Percentiles rank a stretch among this genome's conserved stretches.
Evolutionary conservation across 2,113 vertebrate species (phyloP).

Genomic region (Talpa occidentalis): DNA sequence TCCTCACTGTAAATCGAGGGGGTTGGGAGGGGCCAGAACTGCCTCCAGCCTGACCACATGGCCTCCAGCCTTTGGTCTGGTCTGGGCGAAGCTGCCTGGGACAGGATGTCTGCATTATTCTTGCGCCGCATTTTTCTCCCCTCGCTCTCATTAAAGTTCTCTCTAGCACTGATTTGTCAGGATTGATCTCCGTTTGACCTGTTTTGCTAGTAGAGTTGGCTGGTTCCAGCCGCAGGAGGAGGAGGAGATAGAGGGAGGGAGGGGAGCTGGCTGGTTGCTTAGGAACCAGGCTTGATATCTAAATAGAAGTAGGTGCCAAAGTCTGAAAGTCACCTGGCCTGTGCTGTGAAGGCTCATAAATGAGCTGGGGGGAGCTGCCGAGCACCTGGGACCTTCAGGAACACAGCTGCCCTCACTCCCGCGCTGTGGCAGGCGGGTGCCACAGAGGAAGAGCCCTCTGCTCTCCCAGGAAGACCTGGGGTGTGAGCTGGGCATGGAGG

Average conservation of each 20-base stretch:
- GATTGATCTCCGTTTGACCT: constrained; percentile 77
- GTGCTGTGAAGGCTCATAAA: constrained; percentile 56
- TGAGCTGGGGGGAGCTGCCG: constrained; percentile 16
- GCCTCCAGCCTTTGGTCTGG: too few species aligned
- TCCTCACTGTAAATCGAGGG: too few species aligned
- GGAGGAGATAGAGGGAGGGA: constrained; percentile 17
- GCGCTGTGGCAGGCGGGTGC: too few species aligned
- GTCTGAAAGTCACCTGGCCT: constrained; percentile 72
- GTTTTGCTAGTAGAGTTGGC: constrained; percentile 71
- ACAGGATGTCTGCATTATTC: not conserved
- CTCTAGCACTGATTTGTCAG: constrained; percentile 54
- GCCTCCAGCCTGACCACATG: too few species aligned
- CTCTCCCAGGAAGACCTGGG: constrained; percentile 25
- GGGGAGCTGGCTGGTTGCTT: constrained; percentile 67
- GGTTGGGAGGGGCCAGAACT: not conserved
- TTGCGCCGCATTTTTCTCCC: not conserved
- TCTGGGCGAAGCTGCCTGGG: not conserved
- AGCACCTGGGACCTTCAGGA: too few species aligned
- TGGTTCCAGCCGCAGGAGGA: not conserved
- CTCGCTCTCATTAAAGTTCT: constrained; percentile 60
- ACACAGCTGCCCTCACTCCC: too few species aligned
- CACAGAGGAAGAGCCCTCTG: not conserved
- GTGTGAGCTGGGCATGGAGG: not conserved
- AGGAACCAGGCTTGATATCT: constrained; percentile 73
- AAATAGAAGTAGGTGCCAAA: constrained; percentile 79